phyloP scores from a whole-genome alignment of 2,888 invertebrate genomes.

The Drosophila monieri region DNA sequence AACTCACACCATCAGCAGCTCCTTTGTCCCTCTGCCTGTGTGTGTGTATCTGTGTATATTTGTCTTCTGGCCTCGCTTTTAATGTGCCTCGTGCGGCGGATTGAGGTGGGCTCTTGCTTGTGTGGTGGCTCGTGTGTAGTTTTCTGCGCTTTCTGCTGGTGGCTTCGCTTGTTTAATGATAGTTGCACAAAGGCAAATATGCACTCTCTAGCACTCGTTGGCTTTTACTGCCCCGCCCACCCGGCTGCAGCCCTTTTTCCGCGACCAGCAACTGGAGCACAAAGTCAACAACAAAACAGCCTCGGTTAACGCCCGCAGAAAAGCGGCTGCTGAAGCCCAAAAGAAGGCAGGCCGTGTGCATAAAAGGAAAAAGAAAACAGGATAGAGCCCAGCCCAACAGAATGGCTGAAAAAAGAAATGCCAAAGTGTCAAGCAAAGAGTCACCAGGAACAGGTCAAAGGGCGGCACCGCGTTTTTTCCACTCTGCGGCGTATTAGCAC shows the following conservation, averaged over 20 bases:
- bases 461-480: constrained; percentile 5
- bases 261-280: constrained; percentile 68
- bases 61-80: constrained; percentile 38
- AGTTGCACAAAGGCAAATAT: constrained; percentile 72
- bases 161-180: constrained; percentile 71
- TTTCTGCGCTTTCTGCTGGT: constrained; percentile 45
- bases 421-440: constrained; percentile 55
- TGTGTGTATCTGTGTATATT: constrained; percentile 12
- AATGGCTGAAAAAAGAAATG: constrained; percentile 11
- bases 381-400: constrained; percentile 20
- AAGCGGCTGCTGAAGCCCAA: constrained; percentile 40
- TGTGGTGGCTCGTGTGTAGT: constrained; percentile 25
- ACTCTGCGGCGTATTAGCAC: constrained; percentile 35
- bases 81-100: constrained; percentile 44
- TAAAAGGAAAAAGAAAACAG: constrained; percentile 17
- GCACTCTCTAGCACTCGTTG: constrained; percentile 46
- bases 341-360: constrained; percentile 13
- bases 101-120: constrained; percentile 37
- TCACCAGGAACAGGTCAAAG: constrained; percentile 2
- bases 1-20: constrained; percentile 6
- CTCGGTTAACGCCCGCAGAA: constrained; percentile 75
- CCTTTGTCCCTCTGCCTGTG: constrained; percentile 47
- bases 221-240: constrained; percentile 6
- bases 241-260: constrained; percentile 11
- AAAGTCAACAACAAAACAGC: constrained; percentile 72